These are phyloP conservation scores for Dicranocentrus wangi DNA, from an alignment of 2,888 invertebrate genomes.

Conservation along the genomic window DNA sequence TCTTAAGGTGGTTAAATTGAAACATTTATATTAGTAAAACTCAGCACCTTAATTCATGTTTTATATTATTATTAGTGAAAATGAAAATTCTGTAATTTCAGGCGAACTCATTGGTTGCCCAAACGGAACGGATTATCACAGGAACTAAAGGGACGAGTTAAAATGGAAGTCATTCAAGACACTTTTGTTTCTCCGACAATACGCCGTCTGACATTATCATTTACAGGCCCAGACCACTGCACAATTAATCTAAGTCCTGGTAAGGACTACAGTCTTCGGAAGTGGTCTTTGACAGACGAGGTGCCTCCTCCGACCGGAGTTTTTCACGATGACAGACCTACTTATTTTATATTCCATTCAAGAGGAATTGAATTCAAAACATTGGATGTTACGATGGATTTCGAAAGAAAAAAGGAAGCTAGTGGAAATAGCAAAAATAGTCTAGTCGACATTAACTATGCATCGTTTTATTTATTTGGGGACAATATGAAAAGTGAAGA, in stretches of 20 bases:
- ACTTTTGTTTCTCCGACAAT: slow-evolving; percentile 62
- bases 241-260: slow-evolving; percentile 75
- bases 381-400: slow-evolving; percentile 69
- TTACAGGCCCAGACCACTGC: slow-evolving; percentile 75
- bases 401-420: slow-evolving; percentile 48
- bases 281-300: slow-evolving; percentile 75
- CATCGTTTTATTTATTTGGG: slow-evolving; percentile 69
- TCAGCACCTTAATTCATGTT: too few relatives aligned
- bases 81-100: too few relatives aligned
- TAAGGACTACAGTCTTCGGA: slow-evolving; percentile 73
- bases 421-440: slow-evolving; percentile 16
- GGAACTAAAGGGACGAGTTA: slow-evolving; percentile 65
- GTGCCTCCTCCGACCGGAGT: slow-evolving; percentile 74
- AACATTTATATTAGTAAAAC: too few relatives aligned
- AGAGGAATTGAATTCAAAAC: slow-evolving; percentile 68
- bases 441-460: slow-evolving; percentile 70
- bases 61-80: too few relatives aligned
- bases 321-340: slow-evolving; percentile 74
- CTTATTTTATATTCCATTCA: slow-evolving; percentile 76
- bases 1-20: slow-evolving; percentile 61
- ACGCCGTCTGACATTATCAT: slow-evolving; percentile 66
- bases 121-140: slow-evolving; percentile 63
- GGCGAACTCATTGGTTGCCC: slow-evolving; percentile 68
- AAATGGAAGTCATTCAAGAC: slow-evolving; percentile 70
- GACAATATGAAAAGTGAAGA: slow-evolving; percentile 67